Conservation (phyloP, 2,113 vertebrate species). For the Tursiops truncatus region DNA sequence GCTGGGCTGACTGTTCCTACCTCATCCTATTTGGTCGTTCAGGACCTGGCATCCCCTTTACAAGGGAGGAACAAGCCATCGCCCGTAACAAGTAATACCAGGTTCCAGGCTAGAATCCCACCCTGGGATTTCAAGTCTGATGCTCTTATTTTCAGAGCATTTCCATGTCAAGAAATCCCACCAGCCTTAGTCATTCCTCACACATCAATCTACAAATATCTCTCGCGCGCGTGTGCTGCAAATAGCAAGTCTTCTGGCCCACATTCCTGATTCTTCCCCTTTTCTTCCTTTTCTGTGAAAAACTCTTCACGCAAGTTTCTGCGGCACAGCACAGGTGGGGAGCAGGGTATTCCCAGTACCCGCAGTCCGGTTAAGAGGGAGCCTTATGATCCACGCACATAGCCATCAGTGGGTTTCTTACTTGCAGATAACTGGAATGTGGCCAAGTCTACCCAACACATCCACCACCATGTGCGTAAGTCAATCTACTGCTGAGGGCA, state of each 20-base stretch:
- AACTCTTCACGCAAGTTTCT: background rate
- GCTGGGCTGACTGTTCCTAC: background rate
- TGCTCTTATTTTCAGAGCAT: conserved; percentile 61
- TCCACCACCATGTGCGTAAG: background rate
- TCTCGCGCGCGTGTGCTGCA: conserved; percentile 22
- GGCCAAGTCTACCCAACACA: background rate
- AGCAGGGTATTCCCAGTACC: background rate
- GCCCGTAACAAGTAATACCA: background rate
- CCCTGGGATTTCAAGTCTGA: conserved; percentile 28
- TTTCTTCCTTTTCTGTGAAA: conserved; percentile 32
- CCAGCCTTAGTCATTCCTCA: conserved; percentile 65
- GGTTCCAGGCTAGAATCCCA: background rate
- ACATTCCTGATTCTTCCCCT: conserved; percentile 35
- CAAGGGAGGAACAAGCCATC: background rate
- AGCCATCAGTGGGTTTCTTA: background rate
- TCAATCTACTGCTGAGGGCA: background rate
- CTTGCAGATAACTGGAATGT: background rate
- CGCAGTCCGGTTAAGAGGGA: background rate
- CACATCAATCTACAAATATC: conserved; percentile 63
- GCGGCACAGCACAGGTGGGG: background rate
- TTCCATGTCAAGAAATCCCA: conserved; percentile 68
- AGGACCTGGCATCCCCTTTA: background rate
- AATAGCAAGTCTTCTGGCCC: conserved; percentile 54
- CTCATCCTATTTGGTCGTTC: background rate
- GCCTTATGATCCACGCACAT: background rate